Conservation (phyloP, 2,113 vertebrate species). For the Nyctibius bracteatus region DNA sequence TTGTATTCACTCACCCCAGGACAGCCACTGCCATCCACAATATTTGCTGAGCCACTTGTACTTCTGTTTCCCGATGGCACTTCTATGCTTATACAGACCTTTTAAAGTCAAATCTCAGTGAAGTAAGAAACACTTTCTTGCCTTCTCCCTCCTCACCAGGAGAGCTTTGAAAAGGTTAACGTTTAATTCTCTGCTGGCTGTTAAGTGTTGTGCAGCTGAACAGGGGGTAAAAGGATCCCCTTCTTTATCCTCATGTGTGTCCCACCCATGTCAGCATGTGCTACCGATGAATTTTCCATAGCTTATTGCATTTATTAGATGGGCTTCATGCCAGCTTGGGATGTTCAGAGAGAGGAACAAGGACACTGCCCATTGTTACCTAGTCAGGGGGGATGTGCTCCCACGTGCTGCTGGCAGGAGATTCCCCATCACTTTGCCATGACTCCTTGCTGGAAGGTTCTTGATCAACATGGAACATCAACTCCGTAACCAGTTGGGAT, state of each 20-base stretch:
- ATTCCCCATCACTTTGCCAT: fast-evolving
- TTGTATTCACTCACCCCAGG: background rate
- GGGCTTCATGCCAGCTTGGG: background rate
- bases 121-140: background rate
- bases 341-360: background rate
- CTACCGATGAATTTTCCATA: background rate
- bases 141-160: background rate
- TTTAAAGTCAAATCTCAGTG: background rate
- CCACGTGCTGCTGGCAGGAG: background rate
- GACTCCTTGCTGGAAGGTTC: background rate
- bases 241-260: background rate
- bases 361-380: background rate
- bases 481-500: fast-evolving
- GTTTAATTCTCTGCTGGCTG: background rate
- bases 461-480: background rate
- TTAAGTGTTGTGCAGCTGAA: background rate
- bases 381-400: fast-evolving
- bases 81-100: background rate
- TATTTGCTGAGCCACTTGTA: background rate
- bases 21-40: background rate
- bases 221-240: background rate
- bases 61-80: background rate
- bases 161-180: background rate
- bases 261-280: background rate
- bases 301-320: background rate